These are phyloP conservation scores for Tetrapedia diversipes DNA, from an alignment of 2,888 invertebrate species.

Conservation along the genomic window DNA sequence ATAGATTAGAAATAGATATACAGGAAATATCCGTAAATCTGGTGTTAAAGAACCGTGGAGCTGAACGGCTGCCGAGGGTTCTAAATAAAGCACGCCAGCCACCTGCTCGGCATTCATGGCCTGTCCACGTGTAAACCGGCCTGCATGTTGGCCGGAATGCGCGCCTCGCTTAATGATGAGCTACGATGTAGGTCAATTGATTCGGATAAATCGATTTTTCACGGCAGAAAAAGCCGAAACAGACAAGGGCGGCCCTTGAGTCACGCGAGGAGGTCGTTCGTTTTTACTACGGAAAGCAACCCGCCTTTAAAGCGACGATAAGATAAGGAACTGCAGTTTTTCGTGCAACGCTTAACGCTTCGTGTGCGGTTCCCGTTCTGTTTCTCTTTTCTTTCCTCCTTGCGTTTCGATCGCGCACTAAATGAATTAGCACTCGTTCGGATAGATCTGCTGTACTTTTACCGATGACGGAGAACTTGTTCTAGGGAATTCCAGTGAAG, in stretches of 20 bases:
- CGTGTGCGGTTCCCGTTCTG: not conserved
- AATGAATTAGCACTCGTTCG: not conserved
- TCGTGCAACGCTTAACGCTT: not conserved
- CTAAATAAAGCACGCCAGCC: conserved; percentile 39
- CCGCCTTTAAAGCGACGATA: not conserved
- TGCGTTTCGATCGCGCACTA: too few species aligned
- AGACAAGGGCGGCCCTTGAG: conserved; percentile 53
- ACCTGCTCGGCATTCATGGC: conserved; percentile 51
- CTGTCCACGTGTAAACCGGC: conserved; percentile 44
- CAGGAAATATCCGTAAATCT: too few species aligned
- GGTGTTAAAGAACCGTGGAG: not conserved
- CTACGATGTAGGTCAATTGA: conserved; percentile 68
- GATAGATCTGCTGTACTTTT: too few species aligned
- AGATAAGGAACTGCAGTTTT: not conserved
- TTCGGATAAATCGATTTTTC: conserved; percentile 66
- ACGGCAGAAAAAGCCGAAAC: conserved; percentile 34
- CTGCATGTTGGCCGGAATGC: conserved; percentile 45
- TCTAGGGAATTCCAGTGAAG: too few species aligned
- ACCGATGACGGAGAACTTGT: too few species aligned
- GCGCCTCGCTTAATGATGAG: conserved; percentile 47
- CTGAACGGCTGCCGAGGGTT: conserved; percentile 32
- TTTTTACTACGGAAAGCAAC: conserved; percentile 7
- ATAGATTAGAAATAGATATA: too few species aligned
- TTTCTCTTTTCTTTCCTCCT: not conserved
- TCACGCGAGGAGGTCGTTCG: conserved; percentile 28